Conservation (phyloP, 2,797 vertebrate genomes). For the Gallinago stenura region DNA sequence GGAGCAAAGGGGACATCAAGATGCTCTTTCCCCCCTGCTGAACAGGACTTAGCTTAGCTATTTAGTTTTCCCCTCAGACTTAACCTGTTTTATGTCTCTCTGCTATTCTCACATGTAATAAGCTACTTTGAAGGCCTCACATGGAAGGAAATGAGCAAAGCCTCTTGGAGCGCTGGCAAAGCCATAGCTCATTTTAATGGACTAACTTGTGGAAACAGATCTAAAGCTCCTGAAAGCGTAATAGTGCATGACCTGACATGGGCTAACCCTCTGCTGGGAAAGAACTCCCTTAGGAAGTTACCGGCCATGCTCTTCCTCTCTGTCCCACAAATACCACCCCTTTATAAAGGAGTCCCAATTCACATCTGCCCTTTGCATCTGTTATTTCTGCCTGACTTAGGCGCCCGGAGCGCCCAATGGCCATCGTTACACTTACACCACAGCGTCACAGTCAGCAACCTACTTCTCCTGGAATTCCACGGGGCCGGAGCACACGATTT, state of each 20-base stretch:
- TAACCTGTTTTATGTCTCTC: neutral
- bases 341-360: neutral
- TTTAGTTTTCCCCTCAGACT: neutral
- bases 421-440: too few species aligned
- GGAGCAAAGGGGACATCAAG: neutral
- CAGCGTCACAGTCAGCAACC: neutral
- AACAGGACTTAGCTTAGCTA: neutral
- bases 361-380: neutral
- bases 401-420: neutral
- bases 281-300: neutral
- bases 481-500: neutral
- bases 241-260: rapidly evolving
- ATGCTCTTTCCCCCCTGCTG: neutral
- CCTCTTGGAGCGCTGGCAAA: neutral
- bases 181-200: neutral
- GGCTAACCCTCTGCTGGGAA: neutral
- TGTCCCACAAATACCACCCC: neutral
- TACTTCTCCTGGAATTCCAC: neutral
- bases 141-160: neutral
- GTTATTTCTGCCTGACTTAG: neutral
- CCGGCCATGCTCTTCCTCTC: neutral
- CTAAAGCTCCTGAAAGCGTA: neutral
- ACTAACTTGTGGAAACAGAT: neutral
- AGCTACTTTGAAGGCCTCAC: neutral
- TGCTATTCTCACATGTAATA: neutral